These are phyloP conservation scores for Onychostoma macrolepis DNA, from an alignment of 2,113 vertebrate species.

Conservation along the genomic window DNA sequence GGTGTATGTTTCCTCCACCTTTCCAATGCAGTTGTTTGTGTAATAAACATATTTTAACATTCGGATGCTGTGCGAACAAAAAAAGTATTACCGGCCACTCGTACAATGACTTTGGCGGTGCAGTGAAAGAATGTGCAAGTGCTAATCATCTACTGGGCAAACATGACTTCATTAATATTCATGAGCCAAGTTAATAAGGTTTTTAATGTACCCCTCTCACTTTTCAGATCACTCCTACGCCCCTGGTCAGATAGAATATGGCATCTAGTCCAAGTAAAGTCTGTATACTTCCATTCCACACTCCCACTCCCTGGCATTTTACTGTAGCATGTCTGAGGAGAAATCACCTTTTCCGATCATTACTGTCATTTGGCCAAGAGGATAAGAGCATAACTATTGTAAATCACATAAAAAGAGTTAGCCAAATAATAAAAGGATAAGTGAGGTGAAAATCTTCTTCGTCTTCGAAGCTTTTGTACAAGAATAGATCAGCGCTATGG, in stretches of 20 bases:
- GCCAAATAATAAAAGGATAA: neutral
- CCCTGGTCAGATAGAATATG: constrained; percentile 4
- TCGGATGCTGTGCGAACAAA: neutral
- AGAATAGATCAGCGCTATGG: neutral
- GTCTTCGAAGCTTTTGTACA: neutral
- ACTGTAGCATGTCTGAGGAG: neutral
- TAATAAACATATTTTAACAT: neutral
- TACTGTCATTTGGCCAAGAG: neutral
- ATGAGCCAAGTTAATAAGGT: constrained; percentile 29
- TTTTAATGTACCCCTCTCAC: neutral
- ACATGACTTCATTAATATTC: constrained; percentile 19
- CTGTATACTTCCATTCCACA: neutral
- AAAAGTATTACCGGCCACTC: neutral
- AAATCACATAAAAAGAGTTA: neutral
- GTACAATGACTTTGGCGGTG: neutral
- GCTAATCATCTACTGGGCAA: constrained; percentile 19
- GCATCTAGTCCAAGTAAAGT: neutral
- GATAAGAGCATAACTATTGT: constrained; percentile 23
- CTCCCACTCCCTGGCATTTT: constrained; percentile 4
- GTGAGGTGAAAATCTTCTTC: neutral
- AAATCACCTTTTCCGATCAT: neutral
- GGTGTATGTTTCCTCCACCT: neutral
- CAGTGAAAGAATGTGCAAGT: neutral
- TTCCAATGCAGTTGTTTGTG: neutral
- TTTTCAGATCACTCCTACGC: constrained; percentile 11